Base-by-base conservation (phyloP, 2,888 invertebrate species). In the Argyresthia goedartella region DNA sequence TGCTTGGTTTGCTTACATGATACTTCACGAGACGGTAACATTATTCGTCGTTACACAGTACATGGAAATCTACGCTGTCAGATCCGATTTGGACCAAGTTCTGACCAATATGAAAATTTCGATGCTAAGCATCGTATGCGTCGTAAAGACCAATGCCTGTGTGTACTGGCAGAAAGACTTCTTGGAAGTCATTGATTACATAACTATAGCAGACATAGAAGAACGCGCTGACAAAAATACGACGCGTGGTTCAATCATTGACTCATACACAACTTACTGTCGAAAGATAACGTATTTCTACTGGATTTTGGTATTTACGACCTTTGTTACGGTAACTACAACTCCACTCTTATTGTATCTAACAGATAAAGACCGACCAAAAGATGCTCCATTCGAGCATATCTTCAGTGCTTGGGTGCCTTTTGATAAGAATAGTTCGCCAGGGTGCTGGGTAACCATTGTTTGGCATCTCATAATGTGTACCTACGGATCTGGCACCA, bases 351-450 rank as follows among this genome's bases (percentile, higher is more conserved):
- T 80, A 52, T 61, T 56, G 57, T 80, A 73, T 56, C 10, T 69
- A 15, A 25, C 42, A 9, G 50, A 50, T 13, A 42, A 7, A 9
- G 35, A 51, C 14, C 9, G 13, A 1, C 34, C 13, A 7, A 33
- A 43, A 9, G 15, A 8, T 8, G 14, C 33, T n/a, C 35, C 43
- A 13, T 84, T 81, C 59, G 78, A 78, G 0, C 84, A 81, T 47
- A 79, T 85, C 16, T 79, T 79, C 42, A 82, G 79, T 53, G 73
- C 82, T 13, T 85, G 81, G 81, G 66, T 76, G 65, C 81, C 82
- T 1, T 68, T 78, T 57, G 73, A 84, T 54, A 81, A 81, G 52
- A 65, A 79, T 51, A 61, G 66, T 36, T 66, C 64, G 8, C 80
- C 81, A 8, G 81, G 81, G 7, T 64, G 62, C 46, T 84, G 78